A percentile compares a stretch with the other conserved stretches of the same genome.
Evolutionary conservation across 2,888 invertebrate genomes (phyloP).

Genomic region (Athalia rosae): DNA sequence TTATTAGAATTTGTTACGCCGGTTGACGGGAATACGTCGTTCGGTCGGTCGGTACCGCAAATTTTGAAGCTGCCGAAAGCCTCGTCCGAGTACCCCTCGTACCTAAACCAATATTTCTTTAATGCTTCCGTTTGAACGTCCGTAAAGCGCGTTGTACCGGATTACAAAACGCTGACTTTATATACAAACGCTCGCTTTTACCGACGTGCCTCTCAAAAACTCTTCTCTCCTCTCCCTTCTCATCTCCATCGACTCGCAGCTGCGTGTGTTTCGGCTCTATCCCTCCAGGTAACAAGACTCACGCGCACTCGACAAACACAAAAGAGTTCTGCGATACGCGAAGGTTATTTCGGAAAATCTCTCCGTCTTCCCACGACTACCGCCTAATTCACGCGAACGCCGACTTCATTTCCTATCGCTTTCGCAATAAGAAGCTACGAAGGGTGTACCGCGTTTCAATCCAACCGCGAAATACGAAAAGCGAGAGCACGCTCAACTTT

Average conservation of each 20-base stretch:
- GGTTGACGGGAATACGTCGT: background rate
- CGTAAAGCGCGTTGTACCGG: conserved; percentile 16
- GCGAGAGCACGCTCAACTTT: background rate
- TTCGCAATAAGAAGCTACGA: background rate
- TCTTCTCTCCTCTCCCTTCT: background rate
- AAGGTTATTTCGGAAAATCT: conserved; percentile 42
- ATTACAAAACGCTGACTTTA: conserved; percentile 16
- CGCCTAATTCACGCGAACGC: conserved; percentile 13
- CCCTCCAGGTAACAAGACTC: background rate
- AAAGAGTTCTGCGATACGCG: conserved; percentile 1
- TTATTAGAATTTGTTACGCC: background rate
- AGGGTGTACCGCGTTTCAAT: no score
- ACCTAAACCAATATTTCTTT: conserved; percentile 43
- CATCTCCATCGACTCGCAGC: background rate
- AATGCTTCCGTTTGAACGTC: conserved; percentile 33
- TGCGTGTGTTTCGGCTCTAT: background rate
- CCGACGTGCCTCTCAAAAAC: background rate
- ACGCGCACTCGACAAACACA: conserved; percentile 37
- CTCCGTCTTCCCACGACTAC: background rate
- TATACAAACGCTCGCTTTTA: conserved; percentile 1
- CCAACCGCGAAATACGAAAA: no score
- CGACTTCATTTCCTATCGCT: background rate
- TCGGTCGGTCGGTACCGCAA: conserved; percentile 25
- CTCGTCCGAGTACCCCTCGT: background rate
- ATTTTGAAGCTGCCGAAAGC: background rate